Conservation (phyloP, 2,797 vertebrate genomes). For the Bucorvus abyssinicus region DNA sequence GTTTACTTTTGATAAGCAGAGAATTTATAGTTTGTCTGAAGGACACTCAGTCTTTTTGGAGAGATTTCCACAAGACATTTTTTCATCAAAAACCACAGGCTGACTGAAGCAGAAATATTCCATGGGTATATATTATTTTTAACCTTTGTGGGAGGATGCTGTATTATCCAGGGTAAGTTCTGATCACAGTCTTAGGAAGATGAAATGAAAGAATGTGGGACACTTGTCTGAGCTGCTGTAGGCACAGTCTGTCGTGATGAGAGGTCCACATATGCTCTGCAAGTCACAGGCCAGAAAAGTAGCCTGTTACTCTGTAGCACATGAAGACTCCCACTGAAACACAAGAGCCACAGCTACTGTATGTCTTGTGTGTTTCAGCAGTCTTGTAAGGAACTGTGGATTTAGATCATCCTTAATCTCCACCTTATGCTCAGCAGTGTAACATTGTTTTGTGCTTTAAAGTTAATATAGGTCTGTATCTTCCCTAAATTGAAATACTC, state of each 20-base stretch:
- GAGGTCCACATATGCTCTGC: not conserved
- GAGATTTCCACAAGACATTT: not conserved
- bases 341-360: not conserved
- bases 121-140: not conserved
- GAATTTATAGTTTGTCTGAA: not conserved
- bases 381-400: not conserved
- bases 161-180: not conserved
- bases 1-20: not conserved
- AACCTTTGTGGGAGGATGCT: not conserved
- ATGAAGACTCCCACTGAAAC: not conserved
- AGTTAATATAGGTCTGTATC: not conserved
- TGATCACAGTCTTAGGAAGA: not conserved
- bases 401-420: not conserved
- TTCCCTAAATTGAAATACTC: not conserved
- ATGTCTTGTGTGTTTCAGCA: not conserved
- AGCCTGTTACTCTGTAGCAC: not conserved
- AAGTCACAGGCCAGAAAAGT: not conserved
- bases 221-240: not conserved
- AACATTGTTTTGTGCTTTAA: not conserved
- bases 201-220: not conserved
- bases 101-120: not conserved
- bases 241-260: not conserved
- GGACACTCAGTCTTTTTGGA: not conserved
- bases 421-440: not conserved
- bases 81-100: not conserved